Evolutionary conservation across 1,140 invertebrate genomes (phyloP), one percentile per base, ranked within the genome.

Genomic region (Drosophila bocki): DNA sequence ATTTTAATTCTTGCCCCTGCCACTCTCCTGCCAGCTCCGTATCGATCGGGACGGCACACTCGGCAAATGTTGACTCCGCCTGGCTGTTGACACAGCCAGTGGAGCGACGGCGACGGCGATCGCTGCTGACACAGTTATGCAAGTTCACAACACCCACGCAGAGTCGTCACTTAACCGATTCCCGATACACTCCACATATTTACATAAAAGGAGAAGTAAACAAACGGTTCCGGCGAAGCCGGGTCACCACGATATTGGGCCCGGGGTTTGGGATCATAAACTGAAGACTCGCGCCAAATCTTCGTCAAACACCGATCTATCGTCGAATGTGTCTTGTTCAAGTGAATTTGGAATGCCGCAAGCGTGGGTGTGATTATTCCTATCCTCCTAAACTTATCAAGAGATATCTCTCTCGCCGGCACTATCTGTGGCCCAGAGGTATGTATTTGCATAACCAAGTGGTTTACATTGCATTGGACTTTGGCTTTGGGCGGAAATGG

Each of bases 141-240:
- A 88, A 88, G 85, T 88, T 81, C 63, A 85, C 56, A 85, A 90
- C 85, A 90, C 85, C 85, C 85, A 90, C 85, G 85, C 85, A 84
- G 57, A 77, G 57, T 59, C 62, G 51, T 62, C 70, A 51, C 54
- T 64, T 72, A 80, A 80, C 68, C 68, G 72, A 67, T 72, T 87
- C 65, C 59, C 56, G 35, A 47, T 70, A 56, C 51, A 68, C 56
- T 63, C 37, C 48, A 51, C 33, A 39, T 87, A 72, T 88, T 84
- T 75, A 60, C 84, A 84, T 78, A 81, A 61, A 75, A 71, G 29
- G 64, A 69, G 60, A 41, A 51, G 53, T 37, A 39, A 33, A 78
- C 65, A 88, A 81, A 84, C 75, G 78, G 33, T 84, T 88, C 65
- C 56, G 44, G 54, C 64, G 78, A 85, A 84, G 60, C 8, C 79